phyloP scores from a whole-genome alignment of 2,113 vertebrate genomes.

The Marcusenius ussheri region DNA sequence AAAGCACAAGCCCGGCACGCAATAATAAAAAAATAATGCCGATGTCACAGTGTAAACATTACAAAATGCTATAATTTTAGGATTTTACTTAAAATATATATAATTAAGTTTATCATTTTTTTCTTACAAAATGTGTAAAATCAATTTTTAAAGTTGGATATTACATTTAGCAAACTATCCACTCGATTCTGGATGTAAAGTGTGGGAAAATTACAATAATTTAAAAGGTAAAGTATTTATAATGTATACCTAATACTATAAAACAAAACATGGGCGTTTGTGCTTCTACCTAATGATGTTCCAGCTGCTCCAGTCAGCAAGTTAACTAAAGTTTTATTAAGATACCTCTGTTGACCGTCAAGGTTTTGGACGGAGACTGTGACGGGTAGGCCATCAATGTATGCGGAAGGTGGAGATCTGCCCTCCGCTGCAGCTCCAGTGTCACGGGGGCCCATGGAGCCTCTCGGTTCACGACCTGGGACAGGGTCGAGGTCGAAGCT shows the following conservation, averaged over 20 bases:
- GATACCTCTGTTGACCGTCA: constrained; percentile 31
- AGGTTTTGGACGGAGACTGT: constrained; percentile 31
- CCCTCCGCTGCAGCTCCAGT: constrained; percentile 3
- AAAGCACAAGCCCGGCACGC: neutral
- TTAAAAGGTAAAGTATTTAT: neutral
- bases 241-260: neutral
- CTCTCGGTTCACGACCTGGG: neutral
- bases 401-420: constrained; percentile 14
- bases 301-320: neutral
- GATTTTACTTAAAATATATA: neutral
- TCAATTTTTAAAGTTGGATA: neutral
- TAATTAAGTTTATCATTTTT: neutral
- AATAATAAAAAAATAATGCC: neutral
- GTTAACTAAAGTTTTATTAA: neutral
- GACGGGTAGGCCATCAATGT: constrained; percentile 25
- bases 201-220: neutral
- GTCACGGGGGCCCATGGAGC: neutral
- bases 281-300: neutral
- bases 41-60: neutral
- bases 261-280: neutral
- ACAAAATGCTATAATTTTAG: neutral
- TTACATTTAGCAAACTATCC: neutral
- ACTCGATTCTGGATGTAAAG: neutral
- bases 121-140: neutral
- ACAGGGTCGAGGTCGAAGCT: constrained; percentile 6